Conservation (phyloP, 2,888 invertebrate genomes). For the Sisyra terminalis region DNA sequence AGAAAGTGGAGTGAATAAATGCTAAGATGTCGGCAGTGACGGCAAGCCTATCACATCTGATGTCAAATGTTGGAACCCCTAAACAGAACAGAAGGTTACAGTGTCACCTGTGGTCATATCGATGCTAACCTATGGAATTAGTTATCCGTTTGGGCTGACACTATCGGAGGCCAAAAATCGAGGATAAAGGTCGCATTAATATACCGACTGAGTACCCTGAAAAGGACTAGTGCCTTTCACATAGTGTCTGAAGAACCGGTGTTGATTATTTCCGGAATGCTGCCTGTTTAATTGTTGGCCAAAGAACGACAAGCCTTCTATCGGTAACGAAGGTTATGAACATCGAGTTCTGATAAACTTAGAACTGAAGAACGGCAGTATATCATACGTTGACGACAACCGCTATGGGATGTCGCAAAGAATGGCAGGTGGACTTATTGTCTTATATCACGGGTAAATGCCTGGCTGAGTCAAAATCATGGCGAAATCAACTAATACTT, state of each 20-base stretch:
- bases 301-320: slow-evolving; percentile 4
- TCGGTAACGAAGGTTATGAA: not conserved
- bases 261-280: not conserved
- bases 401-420: slow-evolving; percentile 1
- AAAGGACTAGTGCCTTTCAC: not conserved
- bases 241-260: not conserved
- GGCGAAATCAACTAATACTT: no score
- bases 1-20: slow-evolving; percentile 5
- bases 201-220: slow-evolving; percentile 2
- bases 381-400: not conserved
- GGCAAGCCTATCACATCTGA: slow-evolving; percentile 11
- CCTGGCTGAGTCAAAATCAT: no score
- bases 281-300: not conserved
- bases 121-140: slow-evolving; percentile 5
- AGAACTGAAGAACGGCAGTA: not conserved
- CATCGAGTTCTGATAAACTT: not conserved
- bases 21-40: slow-evolving; percentile 9
- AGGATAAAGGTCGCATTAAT: not conserved
- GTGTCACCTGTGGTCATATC: slow-evolving; percentile 12
- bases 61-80: slow-evolving; percentile 14
- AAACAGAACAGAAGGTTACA: slow-evolving; percentile 11
- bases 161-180: not conserved
- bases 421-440: no score
- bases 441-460: no score
- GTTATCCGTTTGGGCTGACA: not conserved